A percentile compares a stretch with the other conserved stretches of the same genome.
Conservation (phyloP, 2,888 invertebrate genomes). For the Onthophagus sagittarius region DNA sequence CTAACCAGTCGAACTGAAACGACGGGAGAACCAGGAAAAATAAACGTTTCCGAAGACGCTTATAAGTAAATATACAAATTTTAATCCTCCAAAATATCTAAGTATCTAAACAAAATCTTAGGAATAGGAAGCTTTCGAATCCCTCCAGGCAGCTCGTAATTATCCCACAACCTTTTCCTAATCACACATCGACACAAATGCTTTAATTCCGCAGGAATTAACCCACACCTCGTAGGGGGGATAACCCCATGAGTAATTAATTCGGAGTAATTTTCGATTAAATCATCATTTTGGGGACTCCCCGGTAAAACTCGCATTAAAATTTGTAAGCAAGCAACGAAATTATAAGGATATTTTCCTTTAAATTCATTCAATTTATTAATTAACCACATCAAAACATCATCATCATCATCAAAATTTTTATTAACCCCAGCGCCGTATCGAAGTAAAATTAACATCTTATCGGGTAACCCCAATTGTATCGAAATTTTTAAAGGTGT, state of each 20-base stretch:
- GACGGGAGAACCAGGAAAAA: slow-evolving; percentile 81
- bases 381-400: slow-evolving; percentile 59
- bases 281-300: slow-evolving; percentile 32
- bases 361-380: slow-evolving; percentile 44
- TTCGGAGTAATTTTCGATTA: slow-evolving; percentile 46
- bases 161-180: slow-evolving; percentile 61
- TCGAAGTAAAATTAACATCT: slow-evolving; percentile 68
- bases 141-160: slow-evolving; percentile 72
- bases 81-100: slow-evolving; percentile 71
- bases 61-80: slow-evolving; percentile 66
- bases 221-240: slow-evolving; percentile 58
- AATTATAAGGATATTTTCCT: slow-evolving; percentile 63
- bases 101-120: slow-evolving; percentile 61
- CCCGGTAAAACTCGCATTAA: slow-evolving; percentile 61
- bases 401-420: slow-evolving; percentile 61
- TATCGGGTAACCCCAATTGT: slow-evolving; percentile 71
- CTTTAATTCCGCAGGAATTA: slow-evolving; percentile 65
- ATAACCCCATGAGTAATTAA: slow-evolving; percentile 58
- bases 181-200: slow-evolving; percentile 72
- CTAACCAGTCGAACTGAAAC: slow-evolving; percentile 91
- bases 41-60: slow-evolving; percentile 89
- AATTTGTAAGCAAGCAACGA: slow-evolving; percentile 66
- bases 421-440: slow-evolving; percentile 64
- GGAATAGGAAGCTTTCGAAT: slow-evolving; percentile 68
- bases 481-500: slow-evolving; percentile 70